phyloP scores from a whole-genome alignment of 1,140 invertebrate genomes.

The Forficula auricularia region DNA sequence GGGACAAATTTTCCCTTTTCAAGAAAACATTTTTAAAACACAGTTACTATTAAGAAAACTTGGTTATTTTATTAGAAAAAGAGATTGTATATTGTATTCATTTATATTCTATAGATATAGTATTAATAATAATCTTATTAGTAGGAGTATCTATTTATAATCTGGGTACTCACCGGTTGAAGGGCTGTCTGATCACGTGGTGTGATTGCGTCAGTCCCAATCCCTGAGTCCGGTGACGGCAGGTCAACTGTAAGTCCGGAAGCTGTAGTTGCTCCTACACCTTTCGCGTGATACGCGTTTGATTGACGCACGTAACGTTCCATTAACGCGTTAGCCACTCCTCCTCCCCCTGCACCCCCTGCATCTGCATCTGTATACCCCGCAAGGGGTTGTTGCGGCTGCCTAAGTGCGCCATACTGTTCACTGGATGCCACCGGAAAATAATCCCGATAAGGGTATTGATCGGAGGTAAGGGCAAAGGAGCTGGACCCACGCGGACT shows the following conservation, averaged over 20 bases:
- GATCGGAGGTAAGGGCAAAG: conserved; percentile 17
- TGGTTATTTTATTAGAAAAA: too few species aligned
- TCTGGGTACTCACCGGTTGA: conserved; percentile 55
- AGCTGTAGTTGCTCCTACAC: conserved; percentile 30
- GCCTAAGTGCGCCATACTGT: conserved; percentile 17
- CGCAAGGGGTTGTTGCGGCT: conserved; percentile 27
- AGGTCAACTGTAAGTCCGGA: conserved; percentile 75
- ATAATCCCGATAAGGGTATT: conserved; percentile 29
- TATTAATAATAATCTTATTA: too few species aligned
- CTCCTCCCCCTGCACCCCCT: conserved; percentile 15
- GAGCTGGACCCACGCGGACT: conserved; percentile 14
- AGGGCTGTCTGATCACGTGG: conserved; percentile 70
- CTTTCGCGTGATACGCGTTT: conserved; percentile 31
- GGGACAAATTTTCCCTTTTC: too few species aligned
- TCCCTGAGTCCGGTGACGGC: conserved; percentile 78
- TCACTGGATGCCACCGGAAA: conserved; percentile 24
- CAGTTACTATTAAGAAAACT: too few species aligned
- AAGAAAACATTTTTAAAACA: too few species aligned
- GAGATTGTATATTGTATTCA: too few species aligned
- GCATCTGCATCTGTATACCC: conserved; percentile 29
- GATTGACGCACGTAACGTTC: conserved; percentile 37
- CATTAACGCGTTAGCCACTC: conserved; percentile 23
- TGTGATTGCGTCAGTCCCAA: conserved; percentile 77
- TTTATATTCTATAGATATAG: too few species aligned
- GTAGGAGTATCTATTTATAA: too few species aligned